Base-by-base conservation (phyloP, 2,113 vertebrate species). In the Cromileptes altivelis region DNA sequence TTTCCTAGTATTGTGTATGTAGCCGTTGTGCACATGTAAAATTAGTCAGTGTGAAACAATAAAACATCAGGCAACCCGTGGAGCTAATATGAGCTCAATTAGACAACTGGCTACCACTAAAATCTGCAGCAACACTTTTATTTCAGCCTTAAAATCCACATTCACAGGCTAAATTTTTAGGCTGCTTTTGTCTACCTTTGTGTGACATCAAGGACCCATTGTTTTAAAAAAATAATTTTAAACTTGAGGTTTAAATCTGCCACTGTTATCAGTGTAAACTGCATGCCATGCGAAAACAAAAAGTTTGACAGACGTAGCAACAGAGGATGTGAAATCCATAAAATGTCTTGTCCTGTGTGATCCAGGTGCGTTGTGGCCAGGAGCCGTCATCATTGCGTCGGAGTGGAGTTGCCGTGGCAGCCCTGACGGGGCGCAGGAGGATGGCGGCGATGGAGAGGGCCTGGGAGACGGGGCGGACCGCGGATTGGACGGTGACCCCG, bases 321-420 rank as follows among this genome's bases (percentile, higher is more conserved):
- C 30, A 75, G 4, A 30, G 3, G 40, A 4, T 5, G 18, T 7
- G 5, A 61, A 17, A n/a, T 30, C 17, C 21, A 11, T 2, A 0
- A 64, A 33, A 60, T 27, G 1, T 73, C 12, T 21, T 64, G 9
- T 72, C 25, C 10, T 58, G 1, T 82, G 13, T 86, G 37, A 82
- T 75, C 3, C 27, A 89, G 92, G 94, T 93, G 86, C 74, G 91
- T 91, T 86, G 92, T 93, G 75, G 96, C 93, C 89, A 70, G 94
- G 92, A 98, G 96, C 97, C 97, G 98, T 96, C 98, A 98, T 96
- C 95, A 99, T 99, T 98, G 97, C 97, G 96, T 97, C 98, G 96
- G 98, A 97, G 96, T 99, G 98, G 98, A 97, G 96, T 95, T 89
- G 96, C 95, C 98, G 96, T 94, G 95, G 96, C 96, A 99, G 98